phyloP scores from a whole-genome alignment of 2,113 vertebrate species.

The Calyptomena viridis region DNA sequence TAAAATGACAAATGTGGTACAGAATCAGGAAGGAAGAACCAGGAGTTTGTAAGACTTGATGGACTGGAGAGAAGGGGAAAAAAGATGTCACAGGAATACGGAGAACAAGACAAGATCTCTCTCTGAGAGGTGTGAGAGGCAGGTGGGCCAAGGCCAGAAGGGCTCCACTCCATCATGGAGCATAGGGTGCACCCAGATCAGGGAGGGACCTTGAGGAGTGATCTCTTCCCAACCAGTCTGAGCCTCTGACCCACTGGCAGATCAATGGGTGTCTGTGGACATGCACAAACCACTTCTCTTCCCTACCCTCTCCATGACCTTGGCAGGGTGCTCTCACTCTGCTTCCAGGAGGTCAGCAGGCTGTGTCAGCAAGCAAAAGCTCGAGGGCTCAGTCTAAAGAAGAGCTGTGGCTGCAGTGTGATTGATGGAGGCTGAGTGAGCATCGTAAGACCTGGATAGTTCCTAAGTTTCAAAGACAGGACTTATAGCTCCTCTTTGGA shows the following conservation, averaged over 20 bases:
- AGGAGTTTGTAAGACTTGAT: neutral
- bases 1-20: neutral
- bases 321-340: neutral
- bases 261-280: neutral
- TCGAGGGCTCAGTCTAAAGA: accelerated
- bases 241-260: neutral
- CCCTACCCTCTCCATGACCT: neutral
- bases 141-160: neutral
- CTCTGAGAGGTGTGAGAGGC: neutral
- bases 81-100: neutral
- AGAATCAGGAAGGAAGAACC: neutral
- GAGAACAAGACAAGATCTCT: neutral
- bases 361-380: neutral
- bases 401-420: neutral
- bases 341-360: neutral
- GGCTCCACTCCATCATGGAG: neutral
- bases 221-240: neutral
- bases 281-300: neutral
- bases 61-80: neutral
- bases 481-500: neutral
- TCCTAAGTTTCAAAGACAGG: neutral
- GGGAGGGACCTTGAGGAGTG: neutral
- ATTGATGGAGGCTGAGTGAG: neutral
- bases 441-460: accelerated
- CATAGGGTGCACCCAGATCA: neutral